Evolutionary conservation across 2,888 invertebrate genomes (phyloP).

Genomic region (Lymantria dispar): DNA sequence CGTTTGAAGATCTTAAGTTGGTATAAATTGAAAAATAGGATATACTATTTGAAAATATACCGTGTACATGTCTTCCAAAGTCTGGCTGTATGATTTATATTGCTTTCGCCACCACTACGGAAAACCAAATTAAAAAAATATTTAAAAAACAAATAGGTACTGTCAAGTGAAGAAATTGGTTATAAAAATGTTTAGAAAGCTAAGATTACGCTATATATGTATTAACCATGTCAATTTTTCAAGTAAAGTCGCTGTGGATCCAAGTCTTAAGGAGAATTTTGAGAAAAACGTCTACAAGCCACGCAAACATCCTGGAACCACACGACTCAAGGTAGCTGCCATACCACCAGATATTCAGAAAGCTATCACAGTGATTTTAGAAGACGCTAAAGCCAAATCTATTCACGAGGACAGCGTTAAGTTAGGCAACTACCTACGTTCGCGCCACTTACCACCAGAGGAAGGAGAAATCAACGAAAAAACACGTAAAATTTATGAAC

Average conservation of each 20-base stretch:
- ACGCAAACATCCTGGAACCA: conserved; percentile 88
- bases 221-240: conserved; percentile 50
- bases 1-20: too few relatives aligned
- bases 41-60: too few relatives aligned
- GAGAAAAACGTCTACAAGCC: conserved; percentile 83
- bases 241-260: conserved; percentile 75
- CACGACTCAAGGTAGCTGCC: conserved; percentile 71
- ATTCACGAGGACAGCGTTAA: conserved; percentile 77
- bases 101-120: too few relatives aligned
- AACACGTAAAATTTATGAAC: conserved; percentile 61
- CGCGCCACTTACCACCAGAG: conserved; percentile 86
- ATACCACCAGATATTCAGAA: conserved; percentile 84
- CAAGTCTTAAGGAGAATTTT: conserved; percentile 71
- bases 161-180: conserved; percentile 17
- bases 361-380: conserved; percentile 78
- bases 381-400: conserved; percentile 83
- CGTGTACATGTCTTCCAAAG: too few relatives aligned
- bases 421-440: conserved; percentile 83
- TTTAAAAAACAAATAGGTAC: too few relatives aligned
- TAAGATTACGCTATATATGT: conserved; percentile 47
- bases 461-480: conserved; percentile 69
- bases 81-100: too few relatives aligned
- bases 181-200: conserved; percentile 64
- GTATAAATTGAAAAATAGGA: too few relatives aligned
- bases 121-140: too few relatives aligned